phyloP scores from a whole-genome alignment of 1,140 invertebrate genomes.

The Tetranychus urticae region DNA sequence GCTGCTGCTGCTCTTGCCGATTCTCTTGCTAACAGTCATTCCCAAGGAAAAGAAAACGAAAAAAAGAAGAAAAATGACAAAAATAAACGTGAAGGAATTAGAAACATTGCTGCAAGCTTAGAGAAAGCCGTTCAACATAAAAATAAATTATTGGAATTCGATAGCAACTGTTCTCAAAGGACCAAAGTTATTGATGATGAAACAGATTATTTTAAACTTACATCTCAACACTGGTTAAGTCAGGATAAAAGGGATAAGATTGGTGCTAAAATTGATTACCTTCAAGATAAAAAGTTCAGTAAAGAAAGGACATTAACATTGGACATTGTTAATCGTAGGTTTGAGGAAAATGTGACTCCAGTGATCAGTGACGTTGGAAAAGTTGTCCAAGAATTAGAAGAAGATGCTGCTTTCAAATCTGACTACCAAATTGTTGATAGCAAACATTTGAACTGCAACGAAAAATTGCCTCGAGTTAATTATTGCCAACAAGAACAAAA shows the following conservation, averaged over 20 bases:
- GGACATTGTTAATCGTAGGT: constrained; percentile 46
- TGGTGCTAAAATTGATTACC: constrained; percentile 42
- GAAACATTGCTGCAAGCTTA: constrained; percentile 11
- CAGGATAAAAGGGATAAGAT: constrained; percentile 40
- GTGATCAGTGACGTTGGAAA: constrained; percentile 21
- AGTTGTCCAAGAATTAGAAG: constrained; percentile 9
- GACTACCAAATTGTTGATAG: constrained; percentile 6
- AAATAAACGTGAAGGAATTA: neutral
- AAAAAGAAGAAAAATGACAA: neutral
- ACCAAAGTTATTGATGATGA: constrained; percentile 86
- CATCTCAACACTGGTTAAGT: constrained; percentile 49
- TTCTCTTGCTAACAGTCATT: neutral
- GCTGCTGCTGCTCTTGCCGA: constrained; percentile 2
- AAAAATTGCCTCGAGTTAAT: constrained; percentile 1
- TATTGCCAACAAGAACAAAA: constrained; percentile 2
- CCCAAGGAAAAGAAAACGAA: neutral
- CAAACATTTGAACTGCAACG: constrained; percentile 2
- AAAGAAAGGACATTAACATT: constrained; percentile 38
- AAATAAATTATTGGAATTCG: constrained; percentile 60
- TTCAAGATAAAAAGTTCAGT: constrained; percentile 39
- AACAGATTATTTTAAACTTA: constrained; percentile 65
- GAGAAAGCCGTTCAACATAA: constrained; percentile 51
- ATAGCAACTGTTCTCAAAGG: constrained; percentile 49
- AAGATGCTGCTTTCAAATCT: neutral
- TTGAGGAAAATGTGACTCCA: constrained; percentile 17